These are phyloP conservation scores for Orius laevigatus DNA, from an alignment of 1,140 invertebrate species.

Conservation along the genomic window DNA sequence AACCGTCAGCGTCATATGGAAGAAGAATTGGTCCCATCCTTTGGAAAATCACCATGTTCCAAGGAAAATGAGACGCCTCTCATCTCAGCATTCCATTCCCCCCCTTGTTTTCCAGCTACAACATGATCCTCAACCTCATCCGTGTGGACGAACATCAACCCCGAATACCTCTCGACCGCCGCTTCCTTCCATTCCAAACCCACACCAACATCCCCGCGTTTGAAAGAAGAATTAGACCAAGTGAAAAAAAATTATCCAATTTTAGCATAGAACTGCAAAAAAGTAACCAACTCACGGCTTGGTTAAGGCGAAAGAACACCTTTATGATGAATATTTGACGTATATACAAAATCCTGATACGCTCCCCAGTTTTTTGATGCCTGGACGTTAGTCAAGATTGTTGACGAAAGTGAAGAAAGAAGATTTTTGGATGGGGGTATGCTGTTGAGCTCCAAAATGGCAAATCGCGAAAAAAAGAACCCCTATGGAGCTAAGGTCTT, in stretches of 20 bases:
- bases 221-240: constrained; percentile 39
- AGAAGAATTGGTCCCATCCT: constrained; percentile 63
- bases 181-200: constrained; percentile 99
- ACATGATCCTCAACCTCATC: constrained; percentile 96
- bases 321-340: constrained; percentile 55
- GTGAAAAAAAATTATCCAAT: constrained; percentile 35
- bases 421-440: constrained; percentile 97
- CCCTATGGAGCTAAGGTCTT: constrained; percentile 17
- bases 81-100: constrained; percentile 96
- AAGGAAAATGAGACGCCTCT: constrained; percentile 89
- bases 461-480: constrained; percentile 29
- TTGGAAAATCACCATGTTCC: constrained; percentile 74
- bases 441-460: constrained; percentile 79
- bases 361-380: constrained; percentile 80
- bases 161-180: constrained; percentile 95
- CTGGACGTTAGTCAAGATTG: constrained; percentile 82
- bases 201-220: constrained; percentile 80
- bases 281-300: constrained; percentile 24
- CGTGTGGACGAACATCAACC: constrained; percentile 98
- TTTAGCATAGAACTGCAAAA: constrained; percentile 55
- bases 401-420: constrained; percentile 62
- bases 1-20: constrained; percentile 97
- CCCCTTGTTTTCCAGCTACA: no score
- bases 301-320: constrained; percentile 65
- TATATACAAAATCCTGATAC: constrained; percentile 78